Percentiles rank a stretch among this genome's conserved stretches.
These are phyloP conservation scores for Papilio xuthus DNA, from an alignment of 1,140 invertebrate species.

Conservation along the genomic window DNA sequence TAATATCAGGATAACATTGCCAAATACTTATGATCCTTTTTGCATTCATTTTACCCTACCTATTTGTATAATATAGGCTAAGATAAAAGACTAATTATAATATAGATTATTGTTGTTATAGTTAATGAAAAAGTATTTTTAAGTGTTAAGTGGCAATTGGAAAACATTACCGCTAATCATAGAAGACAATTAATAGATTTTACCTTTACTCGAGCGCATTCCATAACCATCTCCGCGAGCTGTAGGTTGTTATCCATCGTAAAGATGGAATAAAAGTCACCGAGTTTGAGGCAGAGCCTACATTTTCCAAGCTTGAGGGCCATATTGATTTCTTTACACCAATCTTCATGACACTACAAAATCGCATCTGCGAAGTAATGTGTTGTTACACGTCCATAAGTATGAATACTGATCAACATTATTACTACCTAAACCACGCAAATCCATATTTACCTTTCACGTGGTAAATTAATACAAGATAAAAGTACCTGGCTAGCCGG, in stretches of 20 bases:
- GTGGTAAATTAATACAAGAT: conserved; percentile 22
- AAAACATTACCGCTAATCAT: neutral
- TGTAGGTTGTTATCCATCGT: conserved; percentile 78
- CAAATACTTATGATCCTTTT: neutral
- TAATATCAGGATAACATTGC: neutral
- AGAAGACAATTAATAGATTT: conserved; percentile 41
- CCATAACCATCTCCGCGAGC: conserved; percentile 83
- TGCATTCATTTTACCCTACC: neutral
- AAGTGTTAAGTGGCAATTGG: neutral
- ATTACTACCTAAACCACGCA: conserved; percentile 1
- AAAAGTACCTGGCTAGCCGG: conserved; percentile 34
- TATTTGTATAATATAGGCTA: neutral
- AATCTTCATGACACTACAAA: conserved; percentile 66
- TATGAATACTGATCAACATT: neutral
- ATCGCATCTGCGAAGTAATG: conserved; percentile 49
- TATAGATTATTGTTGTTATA: neutral
- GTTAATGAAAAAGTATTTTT: neutral
- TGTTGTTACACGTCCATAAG: conserved; percentile 17
- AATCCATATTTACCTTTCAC: neutral
- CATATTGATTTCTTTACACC: conserved; percentile 76
- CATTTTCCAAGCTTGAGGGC: conserved; percentile 80
- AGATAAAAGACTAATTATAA: neutral
- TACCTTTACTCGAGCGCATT: conserved; percentile 82
- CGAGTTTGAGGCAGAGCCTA: conserved; percentile 80
- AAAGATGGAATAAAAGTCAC: conserved; percentile 81